Conservation (phyloP, 2,113 vertebrate species). For the Telmatochromis sp. region DNA sequence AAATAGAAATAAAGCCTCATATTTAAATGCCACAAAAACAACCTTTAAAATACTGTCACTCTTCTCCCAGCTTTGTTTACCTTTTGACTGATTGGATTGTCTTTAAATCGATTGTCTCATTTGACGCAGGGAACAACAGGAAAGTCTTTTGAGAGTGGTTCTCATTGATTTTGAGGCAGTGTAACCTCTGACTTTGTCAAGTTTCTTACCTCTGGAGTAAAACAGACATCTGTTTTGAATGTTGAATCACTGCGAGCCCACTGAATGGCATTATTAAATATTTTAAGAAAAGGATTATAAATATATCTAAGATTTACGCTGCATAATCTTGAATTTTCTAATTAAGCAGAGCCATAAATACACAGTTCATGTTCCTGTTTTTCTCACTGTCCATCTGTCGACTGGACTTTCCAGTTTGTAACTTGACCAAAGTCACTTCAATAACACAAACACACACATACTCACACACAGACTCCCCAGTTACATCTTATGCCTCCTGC, state of each 20-base stretch:
- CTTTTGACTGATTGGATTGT: slow-evolving; percentile 31
- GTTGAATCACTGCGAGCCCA: background rate
- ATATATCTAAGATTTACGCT: background rate
- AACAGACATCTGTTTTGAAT: background rate
- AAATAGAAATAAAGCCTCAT: background rate
- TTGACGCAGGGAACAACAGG: slow-evolving; percentile 16
- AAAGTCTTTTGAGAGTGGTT: slow-evolving; percentile 8
- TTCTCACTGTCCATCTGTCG: slow-evolving; percentile 47
- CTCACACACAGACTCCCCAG: slow-evolving; percentile 45
- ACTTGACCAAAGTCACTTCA: slow-evolving; percentile 70
- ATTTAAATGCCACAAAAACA: background rate
- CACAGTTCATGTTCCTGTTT: slow-evolving; percentile 13
- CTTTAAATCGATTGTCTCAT: slow-evolving; percentile 33
- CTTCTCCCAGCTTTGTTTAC: slow-evolving; percentile 1
- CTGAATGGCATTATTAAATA: background rate
- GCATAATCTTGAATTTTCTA: background rate
- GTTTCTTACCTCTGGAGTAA: background rate
- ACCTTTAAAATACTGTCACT: background rate
- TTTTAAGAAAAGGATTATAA: background rate
- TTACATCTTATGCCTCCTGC: slow-evolving; percentile 65
- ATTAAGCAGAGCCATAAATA: slow-evolving; percentile 24
- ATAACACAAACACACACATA: slow-evolving; percentile 47
- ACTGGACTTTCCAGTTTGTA: slow-evolving; percentile 49
- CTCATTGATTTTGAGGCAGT: slow-evolving; percentile 23
- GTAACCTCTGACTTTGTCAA: slow-evolving; percentile 28